These are phyloP conservation scores for Dasysyrphus tricinctus DNA, from an alignment of 2,888 invertebrate species.

Conservation along the genomic window DNA sequence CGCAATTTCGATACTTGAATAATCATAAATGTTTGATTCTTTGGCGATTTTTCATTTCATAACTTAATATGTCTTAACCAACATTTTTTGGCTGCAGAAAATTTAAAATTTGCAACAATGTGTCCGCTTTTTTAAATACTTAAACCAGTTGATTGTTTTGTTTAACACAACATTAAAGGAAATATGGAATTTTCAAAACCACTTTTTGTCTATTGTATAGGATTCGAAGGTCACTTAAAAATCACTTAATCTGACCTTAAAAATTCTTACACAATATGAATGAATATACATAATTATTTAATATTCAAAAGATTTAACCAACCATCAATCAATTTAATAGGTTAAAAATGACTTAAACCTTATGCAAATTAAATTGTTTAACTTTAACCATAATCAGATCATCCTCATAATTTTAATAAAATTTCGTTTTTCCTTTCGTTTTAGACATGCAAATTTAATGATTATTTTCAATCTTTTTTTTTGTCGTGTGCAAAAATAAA, in stretches of 20 bases:
- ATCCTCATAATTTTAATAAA: not conserved
- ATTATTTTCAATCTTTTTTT: constrained; percentile 3
- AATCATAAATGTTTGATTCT: no score
- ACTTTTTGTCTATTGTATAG: not conserved
- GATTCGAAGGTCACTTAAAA: not conserved
- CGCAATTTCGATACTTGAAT: no score
- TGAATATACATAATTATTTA: not conserved
- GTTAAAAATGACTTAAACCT: not conserved
- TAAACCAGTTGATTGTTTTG: no score
- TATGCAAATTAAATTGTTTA: constrained; percentile 23
- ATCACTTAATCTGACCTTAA: not conserved
- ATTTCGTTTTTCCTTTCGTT: constrained; percentile 26
- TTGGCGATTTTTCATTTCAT: no score
- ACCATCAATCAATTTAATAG: constrained; percentile 3
- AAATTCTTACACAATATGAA: not conserved
- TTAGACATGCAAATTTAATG: constrained; percentile 27
- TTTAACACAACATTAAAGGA: no score
- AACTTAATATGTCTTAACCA: no score
- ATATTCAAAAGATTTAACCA: constrained; percentile 18
- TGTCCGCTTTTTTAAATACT: no score
- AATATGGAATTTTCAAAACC: no score
- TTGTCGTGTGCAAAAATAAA: not conserved
- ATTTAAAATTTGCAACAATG: no score
- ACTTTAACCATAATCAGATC: constrained; percentile 17
- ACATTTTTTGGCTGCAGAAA: no score